Evolutionary conservation across 2,888 invertebrate species (phyloP).

Genomic region (Lasioglossum villosulum): DNA sequence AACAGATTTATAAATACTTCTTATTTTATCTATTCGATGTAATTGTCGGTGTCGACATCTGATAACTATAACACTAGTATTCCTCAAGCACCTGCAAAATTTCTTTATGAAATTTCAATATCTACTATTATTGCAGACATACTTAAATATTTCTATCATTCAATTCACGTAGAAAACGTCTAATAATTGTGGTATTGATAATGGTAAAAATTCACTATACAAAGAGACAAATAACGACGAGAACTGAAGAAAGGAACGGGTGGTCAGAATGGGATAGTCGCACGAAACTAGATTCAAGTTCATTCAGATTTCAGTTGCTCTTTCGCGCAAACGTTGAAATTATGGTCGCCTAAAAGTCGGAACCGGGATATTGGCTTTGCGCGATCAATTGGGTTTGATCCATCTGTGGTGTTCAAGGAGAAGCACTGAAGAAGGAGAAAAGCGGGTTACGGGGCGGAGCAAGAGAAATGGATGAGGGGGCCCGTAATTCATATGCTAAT

Average conservation of each 20-base stretch:
- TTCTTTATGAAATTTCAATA: background rate
- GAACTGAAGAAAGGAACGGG: background rate
- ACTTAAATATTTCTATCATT: background rate
- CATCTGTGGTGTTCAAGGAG: conserved; percentile 26
- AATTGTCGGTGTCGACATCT: background rate
- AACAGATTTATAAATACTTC: background rate
- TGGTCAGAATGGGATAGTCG: background rate
- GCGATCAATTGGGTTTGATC: conserved; percentile 17
- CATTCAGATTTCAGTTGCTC: background rate
- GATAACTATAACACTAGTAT: background rate
- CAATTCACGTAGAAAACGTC: background rate
- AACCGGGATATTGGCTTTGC: no score
- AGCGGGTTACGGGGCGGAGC: conserved; percentile 45
- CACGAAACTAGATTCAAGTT: background rate
- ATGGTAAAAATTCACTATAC: background rate
- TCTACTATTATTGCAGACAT: background rate
- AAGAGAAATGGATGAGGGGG: conserved; percentile 67
- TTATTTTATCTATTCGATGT: background rate
- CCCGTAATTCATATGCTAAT: conserved; percentile 84
- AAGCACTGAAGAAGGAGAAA: conserved; percentile 59
- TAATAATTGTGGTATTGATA: background rate
- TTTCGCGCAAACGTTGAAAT: background rate
- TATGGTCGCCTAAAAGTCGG: background rate
- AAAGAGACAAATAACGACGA: background rate
- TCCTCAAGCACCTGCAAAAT: background rate